These are phyloP conservation scores for Strix uralensis DNA, from an alignment of 2,113 vertebrate genomes.

Conservation along the genomic window DNA sequence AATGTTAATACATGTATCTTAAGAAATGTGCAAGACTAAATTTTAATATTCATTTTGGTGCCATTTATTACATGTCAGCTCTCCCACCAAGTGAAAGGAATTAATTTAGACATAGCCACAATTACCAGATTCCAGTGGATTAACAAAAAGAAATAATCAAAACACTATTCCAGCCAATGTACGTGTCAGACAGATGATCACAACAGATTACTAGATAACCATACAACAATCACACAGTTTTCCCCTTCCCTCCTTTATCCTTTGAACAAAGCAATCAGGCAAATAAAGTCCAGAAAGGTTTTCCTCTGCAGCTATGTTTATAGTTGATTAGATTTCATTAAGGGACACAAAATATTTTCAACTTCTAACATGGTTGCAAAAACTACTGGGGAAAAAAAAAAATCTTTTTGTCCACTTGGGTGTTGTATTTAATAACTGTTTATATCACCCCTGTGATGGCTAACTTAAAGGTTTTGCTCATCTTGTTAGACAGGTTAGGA, in stretches of 20 bases:
- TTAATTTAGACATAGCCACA: background rate
- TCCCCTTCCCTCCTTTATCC: background rate
- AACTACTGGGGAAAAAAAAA: background rate
- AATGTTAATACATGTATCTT: background rate
- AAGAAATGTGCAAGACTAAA: background rate
- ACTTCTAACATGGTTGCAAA: background rate
- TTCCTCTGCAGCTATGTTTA: background rate
- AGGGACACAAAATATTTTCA: background rate
- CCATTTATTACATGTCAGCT: background rate
- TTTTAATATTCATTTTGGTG: background rate
- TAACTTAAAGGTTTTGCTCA: background rate
- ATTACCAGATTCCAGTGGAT: background rate
- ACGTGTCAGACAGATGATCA: background rate
- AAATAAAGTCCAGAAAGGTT: background rate
- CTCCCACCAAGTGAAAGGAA: background rate
- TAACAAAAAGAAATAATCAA: background rate
- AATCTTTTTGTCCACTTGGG: background rate
- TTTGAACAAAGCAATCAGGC: background rate
- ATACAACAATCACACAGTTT: background rate
- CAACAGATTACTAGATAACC: background rate
- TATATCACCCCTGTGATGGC: background rate
- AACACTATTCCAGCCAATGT: background rate
- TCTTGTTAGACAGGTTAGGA: background rate
- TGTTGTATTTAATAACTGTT: background rate
- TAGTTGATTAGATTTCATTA: background rate